Base-by-base conservation (phyloP, 2,888 invertebrate genomes). In the Ectropis crepuscularia region DNA sequence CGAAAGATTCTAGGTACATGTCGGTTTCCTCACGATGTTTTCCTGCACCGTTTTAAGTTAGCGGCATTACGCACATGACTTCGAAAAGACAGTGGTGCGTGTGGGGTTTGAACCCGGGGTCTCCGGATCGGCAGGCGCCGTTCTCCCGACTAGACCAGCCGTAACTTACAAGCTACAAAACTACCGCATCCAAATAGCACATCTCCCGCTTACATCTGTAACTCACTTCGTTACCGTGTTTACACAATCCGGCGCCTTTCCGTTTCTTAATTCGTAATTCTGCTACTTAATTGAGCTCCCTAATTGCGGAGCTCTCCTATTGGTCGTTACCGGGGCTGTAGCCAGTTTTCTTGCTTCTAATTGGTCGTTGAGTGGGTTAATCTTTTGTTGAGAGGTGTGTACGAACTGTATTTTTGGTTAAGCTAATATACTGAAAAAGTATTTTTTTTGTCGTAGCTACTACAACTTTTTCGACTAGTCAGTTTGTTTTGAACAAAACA, bases 201-300 rank as follows among this genome's bases (percentile, higher is more conserved):
- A 36, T 11, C 50, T 54, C 39, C 6, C 10, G 41, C 43, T 9
- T 36, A 46, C 28, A 43, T 57, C 64, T 0, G 9, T 37, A 51
- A 10, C 36, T 60, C 79, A 78, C 84, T 89, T 89, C 88, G 88
- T 90, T 90, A 89, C 80, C 75, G 74, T 85, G 86, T 87, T 88
- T 88, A 82, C 87, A 82, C 81, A 82, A 83, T 81, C 85, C 76
- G 76, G 77, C 74, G 74, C 76, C 77, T 81, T 80, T 80, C 75
- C 77, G 76, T 86, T 86, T 83, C 86, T 87, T 87, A 86, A 87
- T 88, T 88, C 80, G 83, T 83, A 83, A 85, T 28, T 28, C 85
- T 81, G 82, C 81, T 80, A 79, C 80, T 85, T 86, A 86, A 88
- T 87, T 86, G 80, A 73, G 74, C 75, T 72, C 75, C 74, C 78